These are phyloP conservation scores for Conops quadrifasciatus DNA, from an alignment of 2,888 invertebrate species.

Conservation along the genomic window DNA sequence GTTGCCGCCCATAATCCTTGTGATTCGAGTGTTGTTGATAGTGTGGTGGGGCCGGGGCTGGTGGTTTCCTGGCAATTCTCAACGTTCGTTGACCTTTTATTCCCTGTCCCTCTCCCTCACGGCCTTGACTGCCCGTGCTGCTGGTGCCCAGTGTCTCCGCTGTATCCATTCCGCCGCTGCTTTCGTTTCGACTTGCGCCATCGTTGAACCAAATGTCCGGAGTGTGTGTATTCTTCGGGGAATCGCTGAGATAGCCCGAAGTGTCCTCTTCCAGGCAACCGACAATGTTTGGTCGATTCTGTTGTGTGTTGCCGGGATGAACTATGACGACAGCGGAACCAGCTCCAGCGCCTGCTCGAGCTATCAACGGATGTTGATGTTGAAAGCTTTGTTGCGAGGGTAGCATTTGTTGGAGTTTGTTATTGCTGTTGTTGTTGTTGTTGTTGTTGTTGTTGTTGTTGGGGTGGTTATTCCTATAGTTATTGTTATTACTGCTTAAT, in stretches of 20 bases:
- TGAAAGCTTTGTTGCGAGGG: too few relatives aligned
- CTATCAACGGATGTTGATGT: too few relatives aligned
- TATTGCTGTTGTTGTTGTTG: conserved; percentile 11
- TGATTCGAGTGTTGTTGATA: conserved; percentile 38
- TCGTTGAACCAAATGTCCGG: conserved; percentile 66
- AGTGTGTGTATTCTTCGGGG: conserved; percentile 68
- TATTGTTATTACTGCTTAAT: background rate
- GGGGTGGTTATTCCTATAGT: conserved; percentile 36
- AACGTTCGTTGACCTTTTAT: conserved; percentile 51
- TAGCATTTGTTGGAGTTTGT: conserved; percentile 37
- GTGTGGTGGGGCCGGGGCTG: too few relatives aligned
- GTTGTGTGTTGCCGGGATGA: conserved; percentile 50
- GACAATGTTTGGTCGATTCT: conserved; percentile 48
- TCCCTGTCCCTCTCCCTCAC: conserved; percentile 39
- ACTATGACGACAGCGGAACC: conserved; percentile 47
- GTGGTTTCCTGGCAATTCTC: conserved; percentile 35
- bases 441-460: conserved; percentile 24
- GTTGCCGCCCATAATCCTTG: conserved; percentile 32
- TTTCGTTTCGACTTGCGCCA: conserved; percentile 56
- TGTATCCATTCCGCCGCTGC: conserved; percentile 47
- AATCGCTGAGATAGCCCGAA: conserved; percentile 85
- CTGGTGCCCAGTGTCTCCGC: conserved; percentile 31
- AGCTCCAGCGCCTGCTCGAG: conserved; percentile 20
- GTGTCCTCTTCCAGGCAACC: conserved; percentile 76
- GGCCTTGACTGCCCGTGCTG: conserved; percentile 32